Conservation (phyloP, 2,797 vertebrate genomes). For the Kryptopterus vitreolus region DNA sequence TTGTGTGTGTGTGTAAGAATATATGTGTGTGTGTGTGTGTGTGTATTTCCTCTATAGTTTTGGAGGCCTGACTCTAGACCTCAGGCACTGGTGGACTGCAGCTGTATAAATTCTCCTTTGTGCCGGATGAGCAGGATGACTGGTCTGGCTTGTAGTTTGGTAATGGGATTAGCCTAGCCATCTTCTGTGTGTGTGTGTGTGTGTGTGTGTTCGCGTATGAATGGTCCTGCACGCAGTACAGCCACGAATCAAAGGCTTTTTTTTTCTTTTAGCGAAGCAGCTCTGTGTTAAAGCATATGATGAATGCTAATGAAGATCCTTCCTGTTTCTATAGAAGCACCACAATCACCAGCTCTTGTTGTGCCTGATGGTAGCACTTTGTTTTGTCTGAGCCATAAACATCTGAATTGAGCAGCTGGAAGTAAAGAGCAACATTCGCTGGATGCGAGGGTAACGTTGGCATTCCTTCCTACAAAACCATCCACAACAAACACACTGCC, state of each 20-base stretch:
- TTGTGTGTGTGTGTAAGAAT: neutral
- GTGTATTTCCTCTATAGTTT: too few species aligned
- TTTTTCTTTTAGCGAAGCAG: conserved; percentile 23
- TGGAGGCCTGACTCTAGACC: conserved; percentile 11
- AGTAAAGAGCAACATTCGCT: conserved; percentile 34
- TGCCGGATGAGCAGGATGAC: conserved; percentile 78
- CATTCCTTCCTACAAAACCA: conserved; percentile 42
- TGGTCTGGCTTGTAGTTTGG: conserved; percentile 75
- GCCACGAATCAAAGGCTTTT: conserved; percentile 25
- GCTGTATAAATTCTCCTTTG: conserved; percentile 72
- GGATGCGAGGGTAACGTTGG: conserved; percentile 28
- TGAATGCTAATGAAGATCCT: conserved; percentile 29
- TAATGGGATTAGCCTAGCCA: conserved; percentile 82
- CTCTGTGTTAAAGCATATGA: conserved; percentile 19
- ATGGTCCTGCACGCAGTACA: conserved; percentile 20
- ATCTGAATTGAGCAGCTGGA: conserved; percentile 52
- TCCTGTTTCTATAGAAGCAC: conserved; percentile 7
- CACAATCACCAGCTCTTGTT: conserved; percentile 20
- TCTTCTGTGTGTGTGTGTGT: conserved; percentile 65
- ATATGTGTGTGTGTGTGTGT: neutral
- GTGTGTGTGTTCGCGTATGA: conserved; percentile 53
- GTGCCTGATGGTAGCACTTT: conserved; percentile 29
- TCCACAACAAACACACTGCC: conserved; percentile 49
- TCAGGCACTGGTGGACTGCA: conserved; percentile 42
- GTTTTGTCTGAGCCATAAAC: conserved; percentile 36